Base-by-base conservation (phyloP, 2,888 invertebrate genomes). In the Spialia ferax region DNA sequence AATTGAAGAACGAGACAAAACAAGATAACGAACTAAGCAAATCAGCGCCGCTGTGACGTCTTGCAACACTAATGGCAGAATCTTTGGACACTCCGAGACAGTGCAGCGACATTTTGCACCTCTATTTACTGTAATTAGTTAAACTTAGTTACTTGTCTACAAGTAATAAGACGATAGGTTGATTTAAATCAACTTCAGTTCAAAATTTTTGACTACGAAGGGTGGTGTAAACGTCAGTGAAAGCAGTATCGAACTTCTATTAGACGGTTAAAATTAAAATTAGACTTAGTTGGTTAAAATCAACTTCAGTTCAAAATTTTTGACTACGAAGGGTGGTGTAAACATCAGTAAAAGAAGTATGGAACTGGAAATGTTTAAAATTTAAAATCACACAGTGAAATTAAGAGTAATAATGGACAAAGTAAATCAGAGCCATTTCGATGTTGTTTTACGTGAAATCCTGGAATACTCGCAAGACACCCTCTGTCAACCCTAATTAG, bases 401-500 rank as follows among this genome's bases (percentile, higher is more conserved):
- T 8, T n/a, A 26, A 26, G 7, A 26, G 26, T 26, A 26, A 7
- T n/a, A n/a, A 4, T 38, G 6, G 38, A 8, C n/a, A 38, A 54
- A 61, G 20, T n/a, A 15, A 35, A 54, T 66, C 42, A 13, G 20
- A 50, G 29, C 50, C 38, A 26, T 8, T 35, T 6, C 48, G 38
- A 55, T 23, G 38, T 52, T 71, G 73, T 74, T 73, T 77, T 73
- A 74, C 75, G 68, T 71, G 68, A 75, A 76, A 78, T 77, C 75
- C 75, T 74, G 70, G 72, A 76, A 71, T 71, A 69, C 76, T 75
- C 76, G 77, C 79, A 79, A 80, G 79, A 78, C 77, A 76, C 77
- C 79, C 76, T 80, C 79, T 84, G 88, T 87, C 85, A 84, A 77
- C 84, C 81, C 80, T 88, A 89, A 91, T 91, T 91, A 90, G 90